Evolutionary conservation across 2,888 invertebrate genomes (phyloP), one percentile per base, ranked within the genome.

Genomic region (Philhelius pedissequus): DNA sequence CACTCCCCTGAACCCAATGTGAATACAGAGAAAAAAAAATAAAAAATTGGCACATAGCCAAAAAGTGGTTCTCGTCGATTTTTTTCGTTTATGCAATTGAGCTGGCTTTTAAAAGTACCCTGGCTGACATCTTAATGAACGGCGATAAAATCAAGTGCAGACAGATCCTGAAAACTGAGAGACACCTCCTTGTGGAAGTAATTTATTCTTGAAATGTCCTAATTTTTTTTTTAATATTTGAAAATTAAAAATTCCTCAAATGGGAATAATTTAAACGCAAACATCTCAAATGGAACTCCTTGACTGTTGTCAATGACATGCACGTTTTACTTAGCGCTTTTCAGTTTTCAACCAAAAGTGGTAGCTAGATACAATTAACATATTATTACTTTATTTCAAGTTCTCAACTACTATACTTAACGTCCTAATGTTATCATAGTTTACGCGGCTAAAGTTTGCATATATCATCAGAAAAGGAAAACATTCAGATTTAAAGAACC

Each of bases 111-210:
- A 60, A 25, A 56, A 68, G 73, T 66, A 66, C 15, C 58, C 45
- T 18, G 58, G 38, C 27, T 45, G 56, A 52, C 43, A 60, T 71
- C 80, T 84, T 80, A 84, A 84, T 84, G 79, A 84, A 84, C 71
- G 79, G 48, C 68, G 76, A 84, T 84, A 84, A 84, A 84, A 68
- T 84, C 79, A 80, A 80, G 75, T 80, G 80, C 84, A 84, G 75
- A 76, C 84, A 71, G 75, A 22, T 48, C 43, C 54, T 25, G 58
- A 35, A 35, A 56, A 35, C 30, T 20, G 3, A 71, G 25, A 60
- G 62, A 54, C 76, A 77, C 73, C 68, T 76, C 80, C 71, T 76
- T 79, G 66, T 60, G 84, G 25, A 76, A 76, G 75, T 84, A 80
- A 84, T 80, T 80, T 76, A 76, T 68, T 83, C 54, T n/a, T 20